Base-by-base conservation (phyloP, 1,140 invertebrate genomes). In the Sinella curviseta region DNA sequence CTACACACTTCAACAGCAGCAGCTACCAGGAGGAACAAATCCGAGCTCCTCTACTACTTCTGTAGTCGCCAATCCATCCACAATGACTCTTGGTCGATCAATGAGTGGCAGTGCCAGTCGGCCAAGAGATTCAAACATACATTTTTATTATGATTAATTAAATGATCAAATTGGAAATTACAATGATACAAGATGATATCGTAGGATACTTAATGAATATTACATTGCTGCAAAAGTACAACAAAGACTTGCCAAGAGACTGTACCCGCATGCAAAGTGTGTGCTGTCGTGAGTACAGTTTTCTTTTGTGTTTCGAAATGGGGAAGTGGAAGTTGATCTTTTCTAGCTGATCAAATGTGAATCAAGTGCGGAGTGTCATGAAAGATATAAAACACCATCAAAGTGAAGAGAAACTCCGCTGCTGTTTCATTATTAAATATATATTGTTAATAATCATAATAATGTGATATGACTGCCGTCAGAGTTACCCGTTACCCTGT, bases 131-230 rank as follows among this genome's bases (percentile, higher is more conserved):
- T 70, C 65, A 30, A 33, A 81, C 54, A 70, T 78, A 3, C 80
- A 76, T n/a, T 81, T 81, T 57, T 81, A 81, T 57, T 81, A 81
- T 75, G 80, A 78, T 54, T 81, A 76, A 77, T 12, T 65, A 36
- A 57, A 16, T 55, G 55, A 31, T 28, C 30, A 57, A 14, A 57
- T 28, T 26, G 54, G 17, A 48, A 48, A 8, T 8, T 17, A 48
- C 4, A 48, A 17, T 48, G 39, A 8, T 17, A 48, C 39, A n/a
- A n/a, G n/a, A n/a, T n/a, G n/a, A n/a, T n/a, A n/a, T n/a, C n/a
- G n/a, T n/a, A n/a, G n/a, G n/a, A n/a, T n/a, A n/a, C n/a, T n/a
- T n/a, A n/a, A n/a, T n/a, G n/a, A n/a, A n/a, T n/a, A n/a, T n/a
- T n/a, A n/a, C n/a, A n/a, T n/a, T n/a, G n/a, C n/a, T n/a, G 39